These are phyloP conservation scores for Uria lomvia DNA, from an alignment of 2,113 vertebrate genomes.

Conservation along the genomic window DNA sequence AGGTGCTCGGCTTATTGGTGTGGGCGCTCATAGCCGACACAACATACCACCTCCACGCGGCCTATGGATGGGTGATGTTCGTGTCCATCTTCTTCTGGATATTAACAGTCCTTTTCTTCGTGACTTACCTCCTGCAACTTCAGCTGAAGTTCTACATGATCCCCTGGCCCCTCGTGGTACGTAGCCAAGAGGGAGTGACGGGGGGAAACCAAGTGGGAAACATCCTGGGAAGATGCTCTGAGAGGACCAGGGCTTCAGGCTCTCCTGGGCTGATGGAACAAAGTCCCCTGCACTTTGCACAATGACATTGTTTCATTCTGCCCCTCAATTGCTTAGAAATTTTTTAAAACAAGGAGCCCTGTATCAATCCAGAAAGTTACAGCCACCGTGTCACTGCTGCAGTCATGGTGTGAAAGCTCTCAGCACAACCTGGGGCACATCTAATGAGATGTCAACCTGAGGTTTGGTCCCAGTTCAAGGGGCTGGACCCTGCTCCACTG, in stretches of 20 bases:
- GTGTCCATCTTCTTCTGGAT: constrained; percentile 89
- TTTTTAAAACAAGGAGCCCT: neutral
- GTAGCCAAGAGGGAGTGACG: neutral
- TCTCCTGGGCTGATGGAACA: neutral
- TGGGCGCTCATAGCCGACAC: constrained; percentile 84
- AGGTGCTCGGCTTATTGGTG: constrained; percentile 87
- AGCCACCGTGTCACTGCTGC: neutral
- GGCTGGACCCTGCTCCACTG: neutral
- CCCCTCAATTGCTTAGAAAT: neutral
- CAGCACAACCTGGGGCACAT: neutral
- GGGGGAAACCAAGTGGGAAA: neutral
- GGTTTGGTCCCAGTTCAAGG: rapidly evolving
- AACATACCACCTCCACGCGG: neutral
- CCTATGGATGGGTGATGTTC: constrained; percentile 92
- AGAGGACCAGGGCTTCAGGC: neutral
- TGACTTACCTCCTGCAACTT: constrained; percentile 76
- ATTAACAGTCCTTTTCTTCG: constrained; percentile 81
- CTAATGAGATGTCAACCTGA: neutral
- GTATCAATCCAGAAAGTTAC: neutral
- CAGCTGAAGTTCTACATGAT: constrained; percentile 68
- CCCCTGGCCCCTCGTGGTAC: constrained; percentile 86
- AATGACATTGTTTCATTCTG: neutral
- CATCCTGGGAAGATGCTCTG: neutral
- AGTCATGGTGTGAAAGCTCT: neutral
- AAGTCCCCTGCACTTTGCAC: neutral